These are phyloP conservation scores for Phalacrocorax carbo DNA, from an alignment of 2,113 vertebrate genomes.

Conservation along the genomic window DNA sequence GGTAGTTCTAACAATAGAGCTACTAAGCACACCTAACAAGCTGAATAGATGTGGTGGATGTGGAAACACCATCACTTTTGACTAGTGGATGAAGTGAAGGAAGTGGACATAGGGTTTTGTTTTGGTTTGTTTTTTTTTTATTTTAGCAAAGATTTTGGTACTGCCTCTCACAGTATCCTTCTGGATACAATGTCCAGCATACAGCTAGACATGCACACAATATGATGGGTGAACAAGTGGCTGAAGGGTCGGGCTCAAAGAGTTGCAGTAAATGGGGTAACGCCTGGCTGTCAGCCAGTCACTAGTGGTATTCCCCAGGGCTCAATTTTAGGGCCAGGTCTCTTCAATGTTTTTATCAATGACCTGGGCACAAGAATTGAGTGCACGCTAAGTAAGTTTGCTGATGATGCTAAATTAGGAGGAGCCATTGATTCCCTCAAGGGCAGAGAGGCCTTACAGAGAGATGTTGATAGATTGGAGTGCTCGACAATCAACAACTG, in stretches of 20 bases:
- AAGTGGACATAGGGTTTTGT: not conserved
- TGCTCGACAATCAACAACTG: not conserved
- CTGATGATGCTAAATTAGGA: not conserved
- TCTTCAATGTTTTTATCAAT: not conserved
- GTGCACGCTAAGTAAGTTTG: not conserved
- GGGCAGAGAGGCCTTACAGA: not conserved
- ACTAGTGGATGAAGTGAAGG: not conserved
- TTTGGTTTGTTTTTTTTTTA: accelerated
- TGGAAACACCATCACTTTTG: not conserved
- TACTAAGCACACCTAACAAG: not conserved
- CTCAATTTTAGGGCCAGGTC: not conserved
- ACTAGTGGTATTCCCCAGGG: not conserved
- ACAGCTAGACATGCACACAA: not conserved
- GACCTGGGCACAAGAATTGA: not conserved
- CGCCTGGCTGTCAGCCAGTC: not conserved
- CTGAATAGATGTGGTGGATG: not conserved
- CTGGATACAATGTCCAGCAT: not conserved
- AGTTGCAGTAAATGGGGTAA: not conserved
- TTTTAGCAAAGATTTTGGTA: not conserved
- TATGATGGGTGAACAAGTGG: not conserved
- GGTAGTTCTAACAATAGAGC: not conserved
- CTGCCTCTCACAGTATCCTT: not conserved
- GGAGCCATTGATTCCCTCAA: not conserved
- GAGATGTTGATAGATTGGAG: not conserved
- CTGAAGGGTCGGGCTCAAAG: not conserved